Evolutionary conservation across 92 coral and sea anemone species (phyloP).

Genomic region (Chrysogorgia sp.): DNA sequence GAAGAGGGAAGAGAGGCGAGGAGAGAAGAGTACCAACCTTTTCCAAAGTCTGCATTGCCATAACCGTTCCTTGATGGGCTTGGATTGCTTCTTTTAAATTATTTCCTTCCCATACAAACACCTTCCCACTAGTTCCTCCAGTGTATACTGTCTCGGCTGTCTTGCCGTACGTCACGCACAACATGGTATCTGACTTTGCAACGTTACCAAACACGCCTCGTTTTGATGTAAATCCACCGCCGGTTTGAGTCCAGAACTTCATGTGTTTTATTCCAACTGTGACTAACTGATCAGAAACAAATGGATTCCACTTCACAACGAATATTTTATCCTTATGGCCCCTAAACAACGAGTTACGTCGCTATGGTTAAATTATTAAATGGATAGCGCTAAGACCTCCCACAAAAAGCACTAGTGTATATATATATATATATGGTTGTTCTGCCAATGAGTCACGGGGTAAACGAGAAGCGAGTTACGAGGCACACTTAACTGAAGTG

Average conservation of each 20-base stretch:
- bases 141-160: slow-evolving; percentile 80
- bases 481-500: background rate
- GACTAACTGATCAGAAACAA: slow-evolving; percentile 80
- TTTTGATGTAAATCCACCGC: slow-evolving; percentile 98
- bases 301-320: slow-evolving; percentile 96
- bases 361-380: no score
- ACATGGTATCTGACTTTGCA: slow-evolving; percentile 93
- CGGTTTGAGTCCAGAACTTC: slow-evolving; percentile 99
- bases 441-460: background rate
- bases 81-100: slow-evolving; percentile 71
- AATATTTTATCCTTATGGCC: slow-evolving; percentile 98
- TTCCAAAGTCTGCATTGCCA: slow-evolving; percentile 97
- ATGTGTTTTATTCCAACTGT: slow-evolving; percentile 97
- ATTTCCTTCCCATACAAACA: slow-evolving; percentile 87
- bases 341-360: slow-evolving; percentile 53
- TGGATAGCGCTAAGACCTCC: no score
- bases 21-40: slow-evolving; percentile 60
- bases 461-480: no score
- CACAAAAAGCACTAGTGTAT: background rate
- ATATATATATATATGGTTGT: background rate
- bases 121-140: slow-evolving; percentile 96
- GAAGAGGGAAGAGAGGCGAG: background rate
- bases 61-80: slow-evolving; percentile 97
- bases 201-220: slow-evolving; percentile 94
- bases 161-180: slow-evolving; percentile 93